phyloP scores from a whole-genome alignment of 2,797 vertebrate genomes.

The Pangasius larnaudii region DNA sequence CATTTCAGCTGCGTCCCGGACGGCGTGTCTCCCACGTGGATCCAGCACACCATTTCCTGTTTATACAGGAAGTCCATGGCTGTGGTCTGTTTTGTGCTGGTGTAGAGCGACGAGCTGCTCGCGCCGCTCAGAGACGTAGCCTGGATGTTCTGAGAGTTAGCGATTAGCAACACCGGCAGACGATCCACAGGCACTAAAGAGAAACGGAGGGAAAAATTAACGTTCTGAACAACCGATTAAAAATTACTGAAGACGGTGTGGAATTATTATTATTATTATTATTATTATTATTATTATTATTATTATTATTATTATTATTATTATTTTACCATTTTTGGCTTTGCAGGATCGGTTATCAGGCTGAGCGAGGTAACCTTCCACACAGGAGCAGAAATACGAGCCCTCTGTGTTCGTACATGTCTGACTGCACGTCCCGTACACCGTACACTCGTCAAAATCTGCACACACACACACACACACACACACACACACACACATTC shows the following conservation, averaged over 20 bases:
- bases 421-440: slow-evolving; percentile 96
- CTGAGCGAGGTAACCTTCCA: slow-evolving; percentile 92
- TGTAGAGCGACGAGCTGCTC: slow-evolving; percentile 86
- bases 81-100: slow-evolving; percentile 92
- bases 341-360: slow-evolving; percentile 97
- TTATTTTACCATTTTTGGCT: slow-evolving; percentile 88
- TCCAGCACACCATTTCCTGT: slow-evolving; percentile 94
- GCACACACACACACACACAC: slow-evolving; percentile 34
- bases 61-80: slow-evolving; percentile 97
- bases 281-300: too few relatives aligned
- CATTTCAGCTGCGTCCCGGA: slow-evolving; percentile 90
- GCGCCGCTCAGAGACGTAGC: slow-evolving; percentile 90
- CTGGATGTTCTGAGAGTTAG: slow-evolving; percentile 96
- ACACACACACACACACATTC: slow-evolving; percentile 4
- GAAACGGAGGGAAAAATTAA: not conserved
- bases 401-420: slow-evolving; percentile 89
- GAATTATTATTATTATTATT: too few relatives aligned
- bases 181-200: slow-evolving; percentile 89
- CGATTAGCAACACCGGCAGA: slow-evolving; percentile 90
- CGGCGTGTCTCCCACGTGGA: slow-evolving; percentile 88
- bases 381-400: slow-evolving; percentile 91
- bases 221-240: not conserved
- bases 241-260: not conserved
- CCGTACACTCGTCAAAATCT: slow-evolving; percentile 93
- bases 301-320: too few relatives aligned